A percentile compares a stretch with the other conserved stretches of the same genome.
These are phyloP conservation scores for Sebastes umbrosus DNA, from an alignment of 2,797 vertebrate genomes.

Conservation along the genomic window DNA sequence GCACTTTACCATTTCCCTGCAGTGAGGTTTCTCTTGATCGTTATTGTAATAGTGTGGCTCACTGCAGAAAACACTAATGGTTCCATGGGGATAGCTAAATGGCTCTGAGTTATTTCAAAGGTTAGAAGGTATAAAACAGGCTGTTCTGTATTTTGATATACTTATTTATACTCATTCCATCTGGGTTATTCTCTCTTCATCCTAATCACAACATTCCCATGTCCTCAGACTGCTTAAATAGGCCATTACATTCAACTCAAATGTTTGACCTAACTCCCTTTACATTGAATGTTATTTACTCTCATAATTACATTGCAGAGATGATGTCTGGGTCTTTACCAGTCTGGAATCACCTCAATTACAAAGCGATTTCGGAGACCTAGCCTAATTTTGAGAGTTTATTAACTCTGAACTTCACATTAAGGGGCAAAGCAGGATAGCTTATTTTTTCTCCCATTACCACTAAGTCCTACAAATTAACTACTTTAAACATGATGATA, in stretches of 20 bases:
- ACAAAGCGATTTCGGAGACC: background rate
- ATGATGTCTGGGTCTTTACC: slow-evolving; percentile 24
- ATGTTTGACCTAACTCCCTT: slow-evolving; percentile 4
- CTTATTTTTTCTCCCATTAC: background rate
- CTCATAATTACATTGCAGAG: slow-evolving; percentile 17
- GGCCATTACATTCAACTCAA: slow-evolving; percentile 50
- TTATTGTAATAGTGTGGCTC: slow-evolving; percentile 40
- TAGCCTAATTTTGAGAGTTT: slow-evolving; percentile 1
- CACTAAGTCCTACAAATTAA: background rate
- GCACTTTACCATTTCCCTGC: slow-evolving; percentile 37
- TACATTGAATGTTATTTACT: slow-evolving; percentile 38
- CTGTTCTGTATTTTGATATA: slow-evolving; percentile 32
- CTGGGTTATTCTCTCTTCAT: slow-evolving; percentile 13
- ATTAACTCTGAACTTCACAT: slow-evolving; percentile 13
- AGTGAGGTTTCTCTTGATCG: slow-evolving; percentile 47
- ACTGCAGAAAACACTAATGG: slow-evolving; percentile 33
- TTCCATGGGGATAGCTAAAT: slow-evolving; percentile 37
- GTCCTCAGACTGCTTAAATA: slow-evolving; percentile 41
- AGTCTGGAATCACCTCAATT: slow-evolving; percentile 35
- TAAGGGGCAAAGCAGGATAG: background rate
- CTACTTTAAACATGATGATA: background rate
- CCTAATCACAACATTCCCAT: slow-evolving; percentile 48
- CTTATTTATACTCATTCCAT: slow-evolving; percentile 19
- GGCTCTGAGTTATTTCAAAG: slow-evolving; percentile 30
- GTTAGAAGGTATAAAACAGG: slow-evolving; percentile 37